Percentiles rank a stretch among this genome's conserved stretches.
These are phyloP conservation scores for Nudaria mundana DNA, from an alignment of 2,888 invertebrate species.

Conservation along the genomic window DNA sequence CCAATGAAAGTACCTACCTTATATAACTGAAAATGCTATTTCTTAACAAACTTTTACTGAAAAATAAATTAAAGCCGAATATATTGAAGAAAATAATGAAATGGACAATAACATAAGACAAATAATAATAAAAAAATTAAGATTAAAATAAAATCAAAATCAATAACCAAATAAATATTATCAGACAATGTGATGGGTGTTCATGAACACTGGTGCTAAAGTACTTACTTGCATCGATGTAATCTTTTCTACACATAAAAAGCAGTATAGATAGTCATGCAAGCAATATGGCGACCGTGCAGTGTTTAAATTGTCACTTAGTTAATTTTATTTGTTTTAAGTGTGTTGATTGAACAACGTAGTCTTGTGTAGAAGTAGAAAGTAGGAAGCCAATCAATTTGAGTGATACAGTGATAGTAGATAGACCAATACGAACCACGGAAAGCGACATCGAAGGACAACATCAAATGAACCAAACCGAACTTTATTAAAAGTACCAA, in stretches of 20 bases:
- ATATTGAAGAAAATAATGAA: too few species aligned
- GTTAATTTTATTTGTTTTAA: constrained; percentile 33
- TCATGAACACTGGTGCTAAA: constrained; percentile 44
- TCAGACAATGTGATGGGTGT: constrained; percentile 21
- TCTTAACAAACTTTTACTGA: too few species aligned
- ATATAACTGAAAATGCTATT: too few species aligned
- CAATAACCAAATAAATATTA: too few species aligned
- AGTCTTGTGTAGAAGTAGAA: constrained; percentile 56
- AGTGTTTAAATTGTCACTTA: constrained; percentile 60
- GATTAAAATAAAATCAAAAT: too few species aligned
- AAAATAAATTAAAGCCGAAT: too few species aligned
- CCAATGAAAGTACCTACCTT: too few species aligned
- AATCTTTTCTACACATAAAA: constrained; percentile 73
- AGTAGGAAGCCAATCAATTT: constrained; percentile 57
- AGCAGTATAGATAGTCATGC: constrained; percentile 70
- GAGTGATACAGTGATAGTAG: constrained; percentile 68
- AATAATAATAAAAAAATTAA: too few species aligned
- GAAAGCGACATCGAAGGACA: constrained; percentile 79
- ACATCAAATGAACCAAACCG: constrained; percentile 73
- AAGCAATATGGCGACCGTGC: constrained; percentile 71
- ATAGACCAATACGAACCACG: constrained; percentile 75
- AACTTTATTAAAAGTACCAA: constrained; percentile 32
- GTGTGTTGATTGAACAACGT: constrained; percentile 54
- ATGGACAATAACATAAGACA: too few species aligned
- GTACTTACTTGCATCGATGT: constrained; percentile 26